Base-by-base conservation (phyloP, 2,888 invertebrate species). In the Uropetala carovei region DNA sequence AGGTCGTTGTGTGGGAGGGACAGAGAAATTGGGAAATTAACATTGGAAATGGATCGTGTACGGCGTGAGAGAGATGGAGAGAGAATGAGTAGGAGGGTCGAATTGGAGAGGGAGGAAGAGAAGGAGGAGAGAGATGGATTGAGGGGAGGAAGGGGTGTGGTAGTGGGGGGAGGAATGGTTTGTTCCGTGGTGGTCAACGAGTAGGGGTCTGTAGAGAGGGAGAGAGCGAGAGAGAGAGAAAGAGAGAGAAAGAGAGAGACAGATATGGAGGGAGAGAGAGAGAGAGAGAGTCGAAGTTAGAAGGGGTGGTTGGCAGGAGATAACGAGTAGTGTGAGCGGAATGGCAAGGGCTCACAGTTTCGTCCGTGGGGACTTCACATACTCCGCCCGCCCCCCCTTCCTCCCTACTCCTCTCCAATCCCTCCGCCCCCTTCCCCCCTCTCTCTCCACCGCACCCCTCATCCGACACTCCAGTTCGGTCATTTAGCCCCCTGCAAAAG, bases 21-120 rank as follows among this genome's bases (percentile, higher is more conserved):
- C 64, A 64, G 64, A 89, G 89, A 89, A 89, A 89, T 89, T 89
- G 89, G 89, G 89, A 89, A 89, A 89, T 89, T 89, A 89, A 89
- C 89, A 89, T 89, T 89, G 89, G 89, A 64, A 89, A 89, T 89
- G 89, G 89, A 89, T 89, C 43, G 56, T 27, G 64, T 43, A 64
- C 30, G 86, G 30, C 14, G 13, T 18, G 16, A 18, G 60, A 59
- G 86, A 58, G 86, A 59, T 60, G 86, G 86, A 59, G 59, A 60
- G 14, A 86, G 86, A 27, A 58, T 56, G 27, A 11, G 18, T n/a
- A 18, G n/a, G 14, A 18, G 82, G 30, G 18, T 8, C 14, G 82
- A 82, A 43, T 2, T 43, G 13, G 30, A 57, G 84, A 18, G 86
- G 58, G 58, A 60, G 56, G 59, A 14, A 2, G 86, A 14, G 22